Conservation (phyloP, 2,113 vertebrate genomes). For the Neolamprologus fasciatus region DNA sequence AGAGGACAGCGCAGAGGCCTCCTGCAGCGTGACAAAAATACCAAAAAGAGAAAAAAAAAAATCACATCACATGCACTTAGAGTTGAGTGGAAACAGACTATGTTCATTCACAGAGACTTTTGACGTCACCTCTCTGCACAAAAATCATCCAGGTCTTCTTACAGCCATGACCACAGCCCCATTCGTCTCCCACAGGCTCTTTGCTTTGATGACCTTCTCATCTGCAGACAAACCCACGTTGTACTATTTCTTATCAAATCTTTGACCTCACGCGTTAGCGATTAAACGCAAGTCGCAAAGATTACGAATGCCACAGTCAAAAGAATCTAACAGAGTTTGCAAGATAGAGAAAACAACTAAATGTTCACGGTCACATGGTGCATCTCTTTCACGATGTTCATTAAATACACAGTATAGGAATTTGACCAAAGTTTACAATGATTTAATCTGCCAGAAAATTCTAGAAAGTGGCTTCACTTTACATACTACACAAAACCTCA, state of each 20-base stretch:
- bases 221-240: slow-evolving; percentile 52
- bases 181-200: slow-evolving; percentile 80
- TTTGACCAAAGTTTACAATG: not conserved
- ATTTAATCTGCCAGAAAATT: not conserved
- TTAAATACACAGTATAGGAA: not conserved
- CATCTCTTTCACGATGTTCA: not conserved
- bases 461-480: slow-evolving; percentile 11
- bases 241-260: not conserved
- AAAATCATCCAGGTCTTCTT: slow-evolving; percentile 93
- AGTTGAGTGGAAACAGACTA: not conserved
- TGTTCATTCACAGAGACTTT: not conserved
- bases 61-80: not conserved
- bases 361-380: not conserved
- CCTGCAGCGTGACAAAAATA: slow-evolving; percentile 61
- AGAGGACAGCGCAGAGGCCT: slow-evolving; percentile 91
- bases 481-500: not conserved
- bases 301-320: not conserved
- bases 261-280: not conserved
- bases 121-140: slow-evolving; percentile 89
- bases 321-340: not conserved
- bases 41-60: not conserved
- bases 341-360: not conserved
- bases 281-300: not conserved
- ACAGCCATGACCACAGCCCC: slow-evolving; percentile 95
- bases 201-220: slow-evolving; percentile 79